phyloP scores from a whole-genome alignment of 2,797 vertebrate genomes.

The Spheniscus humboldti region DNA sequence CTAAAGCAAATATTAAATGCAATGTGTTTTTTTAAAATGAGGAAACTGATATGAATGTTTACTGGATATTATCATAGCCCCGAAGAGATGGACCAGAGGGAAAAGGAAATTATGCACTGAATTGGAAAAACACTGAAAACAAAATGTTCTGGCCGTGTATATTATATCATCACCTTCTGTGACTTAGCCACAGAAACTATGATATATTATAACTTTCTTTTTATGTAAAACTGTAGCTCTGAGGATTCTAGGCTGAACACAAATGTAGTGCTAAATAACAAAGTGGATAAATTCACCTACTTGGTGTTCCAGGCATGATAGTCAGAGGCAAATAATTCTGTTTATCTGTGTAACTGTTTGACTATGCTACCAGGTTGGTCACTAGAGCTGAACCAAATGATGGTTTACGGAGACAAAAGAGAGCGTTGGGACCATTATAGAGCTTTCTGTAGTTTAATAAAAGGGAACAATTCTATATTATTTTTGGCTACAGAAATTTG shows the following conservation, averaged over 20 bases:
- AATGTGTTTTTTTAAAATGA: background rate
- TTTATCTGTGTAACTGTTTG: background rate
- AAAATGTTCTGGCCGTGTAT: background rate
- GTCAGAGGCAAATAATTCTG: background rate
- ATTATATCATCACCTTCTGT: background rate
- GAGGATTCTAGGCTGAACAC: background rate
- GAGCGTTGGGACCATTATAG: background rate
- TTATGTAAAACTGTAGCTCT: background rate
- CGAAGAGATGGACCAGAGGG: background rate
- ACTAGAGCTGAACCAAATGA: background rate
- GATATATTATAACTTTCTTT: background rate
- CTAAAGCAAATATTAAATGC: background rate
- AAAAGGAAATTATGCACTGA: conserved; percentile 8
- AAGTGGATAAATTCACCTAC: background rate
- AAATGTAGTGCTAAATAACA: background rate
- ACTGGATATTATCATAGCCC: background rate
- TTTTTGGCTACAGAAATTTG: background rate
- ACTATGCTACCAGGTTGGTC: background rate
- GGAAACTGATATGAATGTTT: background rate
- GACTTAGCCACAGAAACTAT: background rate
- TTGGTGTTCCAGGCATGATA: background rate
- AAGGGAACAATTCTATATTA: background rate
- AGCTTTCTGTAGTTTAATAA: background rate
- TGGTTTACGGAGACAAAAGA: background rate
- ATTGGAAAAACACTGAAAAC: background rate